Evolutionary conservation across 2,888 invertebrate genomes (phyloP).

Genomic region (Melikaiella ostensackeni): DNA sequence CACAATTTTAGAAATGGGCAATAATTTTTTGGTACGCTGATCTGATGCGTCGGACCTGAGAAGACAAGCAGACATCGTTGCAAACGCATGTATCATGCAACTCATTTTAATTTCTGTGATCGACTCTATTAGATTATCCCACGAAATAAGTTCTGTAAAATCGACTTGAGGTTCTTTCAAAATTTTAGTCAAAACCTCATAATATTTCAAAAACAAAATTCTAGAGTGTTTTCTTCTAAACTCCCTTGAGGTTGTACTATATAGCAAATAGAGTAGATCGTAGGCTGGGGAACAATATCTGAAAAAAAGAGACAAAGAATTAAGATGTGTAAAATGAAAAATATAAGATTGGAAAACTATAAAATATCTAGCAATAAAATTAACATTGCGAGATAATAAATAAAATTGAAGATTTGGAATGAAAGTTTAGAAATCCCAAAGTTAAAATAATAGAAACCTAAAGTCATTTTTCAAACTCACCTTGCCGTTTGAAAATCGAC

Average conservation of each 20-base stretch:
- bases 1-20: neutral
- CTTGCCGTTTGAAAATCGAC: constrained; percentile 18
- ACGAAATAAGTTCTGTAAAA: neutral
- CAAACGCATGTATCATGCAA: constrained; percentile 10
- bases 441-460: too few relatives aligned
- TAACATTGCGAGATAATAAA: too few relatives aligned
- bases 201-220: neutral
- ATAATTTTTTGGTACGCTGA: neutral
- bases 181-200: neutral
- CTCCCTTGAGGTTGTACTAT: neutral
- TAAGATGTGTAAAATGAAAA: too few relatives aligned
- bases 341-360: too few relatives aligned
- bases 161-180: neutral
- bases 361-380: too few relatives aligned
- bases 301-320: neutral
- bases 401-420: neutral
- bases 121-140: neutral
- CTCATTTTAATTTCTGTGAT: neutral
- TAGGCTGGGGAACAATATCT: constrained; percentile 4
- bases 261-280: neutral
- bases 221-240: neutral
- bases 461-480: neutral
- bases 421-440: neutral
- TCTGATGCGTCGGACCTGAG: neutral
- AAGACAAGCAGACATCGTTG: neutral